Percentiles rank a stretch among this genome's conserved stretches.
phyloP scores from a whole-genome alignment of 1,140 invertebrate genomes.

The Chrysomallon squamiferum region DNA sequence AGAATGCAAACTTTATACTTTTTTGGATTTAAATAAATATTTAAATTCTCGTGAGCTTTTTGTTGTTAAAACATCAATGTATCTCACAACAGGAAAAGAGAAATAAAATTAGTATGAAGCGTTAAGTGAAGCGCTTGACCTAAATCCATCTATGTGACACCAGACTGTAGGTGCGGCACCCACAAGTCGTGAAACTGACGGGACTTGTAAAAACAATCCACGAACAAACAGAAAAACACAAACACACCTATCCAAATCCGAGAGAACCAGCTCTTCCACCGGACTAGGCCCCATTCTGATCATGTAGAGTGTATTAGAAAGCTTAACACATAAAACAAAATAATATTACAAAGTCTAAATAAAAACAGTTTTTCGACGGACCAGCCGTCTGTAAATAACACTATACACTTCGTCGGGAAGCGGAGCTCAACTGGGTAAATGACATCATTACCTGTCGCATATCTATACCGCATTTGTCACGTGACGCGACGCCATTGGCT shows the following conservation, averaged over 20 bases:
- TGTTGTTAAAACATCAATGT: too few species aligned
- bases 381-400: conserved; percentile 1
- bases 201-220: not conserved
- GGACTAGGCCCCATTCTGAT: conserved; percentile 47
- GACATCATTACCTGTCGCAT: conserved; percentile 1
- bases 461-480: not conserved
- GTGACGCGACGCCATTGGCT: conserved; percentile 3
- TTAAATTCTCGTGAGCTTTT: too few species aligned
- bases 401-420: not conserved
- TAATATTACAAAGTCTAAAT: not conserved
- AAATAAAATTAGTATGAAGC: too few species aligned
- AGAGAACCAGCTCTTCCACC: conserved; percentile 51
- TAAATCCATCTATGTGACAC: not conserved
- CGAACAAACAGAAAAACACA: conserved; percentile 6
- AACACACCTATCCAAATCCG: conserved; percentile 53
- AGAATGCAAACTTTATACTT: too few species aligned
- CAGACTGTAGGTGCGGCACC: not conserved
- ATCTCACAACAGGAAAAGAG: too few species aligned
- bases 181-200: not conserved
- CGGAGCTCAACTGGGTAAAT: not conserved
- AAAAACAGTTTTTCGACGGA: not conserved
- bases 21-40: too few species aligned
- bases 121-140: not conserved
- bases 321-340: not conserved
- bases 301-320: not conserved